Evolutionary conservation across 2,113 vertebrate species (phyloP).

Genomic region (Zootoca vivipara): DNA sequence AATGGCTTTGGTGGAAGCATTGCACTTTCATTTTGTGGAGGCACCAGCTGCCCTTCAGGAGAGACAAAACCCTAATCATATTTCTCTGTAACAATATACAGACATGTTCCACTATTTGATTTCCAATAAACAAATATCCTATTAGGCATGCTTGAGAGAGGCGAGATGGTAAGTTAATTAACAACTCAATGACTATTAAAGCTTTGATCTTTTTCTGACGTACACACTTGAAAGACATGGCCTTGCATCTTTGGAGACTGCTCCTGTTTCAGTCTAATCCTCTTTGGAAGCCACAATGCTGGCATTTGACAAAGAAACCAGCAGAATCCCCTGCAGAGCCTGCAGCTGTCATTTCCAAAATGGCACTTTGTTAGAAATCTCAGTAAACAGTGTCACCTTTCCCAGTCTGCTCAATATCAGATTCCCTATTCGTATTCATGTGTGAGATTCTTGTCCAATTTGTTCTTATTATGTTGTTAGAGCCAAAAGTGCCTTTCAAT

Average conservation of each 20-base stretch:
- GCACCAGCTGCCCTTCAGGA: constrained; percentile 13
- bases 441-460: constrained; percentile 56
- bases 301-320: constrained; percentile 15
- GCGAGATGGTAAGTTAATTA: constrained; percentile 17
- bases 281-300: constrained; percentile 12
- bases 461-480: constrained; percentile 62
- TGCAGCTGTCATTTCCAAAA: constrained; percentile 57
- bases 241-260: constrained; percentile 33
- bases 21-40: background rate
- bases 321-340: constrained; percentile 55
- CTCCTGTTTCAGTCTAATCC: constrained; percentile 37
- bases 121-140: constrained; percentile 56
- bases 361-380: constrained; percentile 23
- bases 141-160: constrained; percentile 43
- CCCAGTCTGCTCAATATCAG: constrained; percentile 30
- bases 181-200: background rate
- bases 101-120: constrained; percentile 43
- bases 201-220: constrained; percentile 15
- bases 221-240: constrained; percentile 37
- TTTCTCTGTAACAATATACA: constrained; percentile 30
- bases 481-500: constrained; percentile 61
- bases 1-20: background rate
- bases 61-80: constrained; percentile 41
- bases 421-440: constrained; percentile 47
- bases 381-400: constrained; percentile 56